phyloP scores from a whole-genome alignment of 2,113 vertebrate genomes.

The Dunckerocampus dactyliophorus region DNA sequence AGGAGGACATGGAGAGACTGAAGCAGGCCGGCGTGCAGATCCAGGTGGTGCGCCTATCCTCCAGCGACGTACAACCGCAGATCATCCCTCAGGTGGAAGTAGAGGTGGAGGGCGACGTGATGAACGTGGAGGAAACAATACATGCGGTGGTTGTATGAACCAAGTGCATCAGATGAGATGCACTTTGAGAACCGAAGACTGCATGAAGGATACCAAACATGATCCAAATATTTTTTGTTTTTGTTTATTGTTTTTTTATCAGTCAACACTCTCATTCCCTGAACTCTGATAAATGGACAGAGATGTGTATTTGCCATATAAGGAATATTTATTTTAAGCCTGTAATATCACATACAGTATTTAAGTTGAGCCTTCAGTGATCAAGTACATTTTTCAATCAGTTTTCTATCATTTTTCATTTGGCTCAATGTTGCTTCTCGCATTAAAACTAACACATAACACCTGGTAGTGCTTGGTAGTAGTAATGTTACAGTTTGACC shows the following conservation, averaged over 20 bases:
- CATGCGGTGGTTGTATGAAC: slow-evolving; percentile 53
- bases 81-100: slow-evolving; percentile 80
- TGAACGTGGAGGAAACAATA: slow-evolving; percentile 46
- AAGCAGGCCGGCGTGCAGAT: slow-evolving; percentile 79
- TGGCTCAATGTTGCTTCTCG: neutral
- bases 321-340: slow-evolving; percentile 41
- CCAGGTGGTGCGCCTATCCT: slow-evolving; percentile 66
- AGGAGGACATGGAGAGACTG: slow-evolving; percentile 76
- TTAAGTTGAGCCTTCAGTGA: neutral
- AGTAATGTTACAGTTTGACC: slow-evolving; percentile 12
- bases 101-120: slow-evolving; percentile 69
- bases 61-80: slow-evolving; percentile 39
- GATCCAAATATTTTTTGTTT: slow-evolving; percentile 9
- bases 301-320: neutral
- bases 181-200: slow-evolving; percentile 12
- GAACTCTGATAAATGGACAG: slow-evolving; percentile 18
- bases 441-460: too few relatives aligned
- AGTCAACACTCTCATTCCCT: neutral
- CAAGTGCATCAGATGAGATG: neutral
- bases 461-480: neutral
- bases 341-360: neutral
- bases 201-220: slow-evolving; percentile 45
- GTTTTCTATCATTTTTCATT: neutral
- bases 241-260: slow-evolving; percentile 2
- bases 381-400: neutral